Base-by-base conservation (phyloP, 2,888 invertebrate genomes). In the Euplagia quadripunctaria region DNA sequence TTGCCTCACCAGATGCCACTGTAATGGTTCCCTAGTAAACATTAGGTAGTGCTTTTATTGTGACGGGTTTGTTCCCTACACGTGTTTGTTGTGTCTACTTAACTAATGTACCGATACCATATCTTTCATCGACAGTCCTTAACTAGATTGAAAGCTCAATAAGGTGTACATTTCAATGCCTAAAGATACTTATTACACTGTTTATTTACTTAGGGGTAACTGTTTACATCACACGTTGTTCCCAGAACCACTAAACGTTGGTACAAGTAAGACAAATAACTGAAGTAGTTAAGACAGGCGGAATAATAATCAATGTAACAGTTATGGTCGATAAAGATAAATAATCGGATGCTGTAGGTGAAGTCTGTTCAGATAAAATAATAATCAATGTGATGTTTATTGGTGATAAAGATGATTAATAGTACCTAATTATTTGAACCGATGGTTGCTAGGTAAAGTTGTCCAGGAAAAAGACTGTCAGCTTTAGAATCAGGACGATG, bases 221-320 rank as follows among this genome's bases (percentile, higher is more conserved):
- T 69, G 69, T 69, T 61, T 61, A 58, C 55, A 68, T n/a, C 46
- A 46, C 68, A 72, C 71, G 63, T 72, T 67, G 58, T 64, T 68
- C 68, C 58, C 64, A 49, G 72, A 64, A 72, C 16, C 46, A 55
- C 68, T 72, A 17, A 66, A 31, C 55, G 58, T 41, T 41, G n/a
- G 6, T 69, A 49, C 63, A n/a, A 67, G 12, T 41, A 17, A 64
- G 14, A 72, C 58, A 72, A 72, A 68, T 31, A 68, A 72, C 16
- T 58, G 31, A 31, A 12, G 20, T 64, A 42, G 61, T 51, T 63
- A 68, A 72, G 9, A 49, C 58, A 7, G 61, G n/a, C 46, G 55
- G 16, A 67, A 67, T 51, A 72, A 67, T 63, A 68, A 72, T 63
- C 52, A 72, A 16, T 43, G 63, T 17, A n/a, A 12, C 51, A n/a